These are phyloP conservation scores for Brachionus angularis DNA, from an alignment of 1,140 invertebrate genomes.

Conservation along the genomic window DNA sequence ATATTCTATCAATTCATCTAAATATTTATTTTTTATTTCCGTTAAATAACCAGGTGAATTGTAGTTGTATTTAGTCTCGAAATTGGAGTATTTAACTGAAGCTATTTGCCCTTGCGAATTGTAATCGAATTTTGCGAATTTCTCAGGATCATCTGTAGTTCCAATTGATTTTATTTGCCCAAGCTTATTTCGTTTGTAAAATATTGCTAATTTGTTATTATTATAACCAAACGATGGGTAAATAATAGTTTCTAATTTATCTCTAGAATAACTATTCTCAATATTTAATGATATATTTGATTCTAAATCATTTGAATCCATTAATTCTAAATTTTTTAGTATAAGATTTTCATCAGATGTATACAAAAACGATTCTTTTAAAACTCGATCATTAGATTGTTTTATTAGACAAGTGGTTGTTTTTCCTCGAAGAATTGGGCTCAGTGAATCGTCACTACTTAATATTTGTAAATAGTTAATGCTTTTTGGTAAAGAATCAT, in stretches of 20 bases:
- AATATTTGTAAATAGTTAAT: no score
- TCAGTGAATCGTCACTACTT: no score
- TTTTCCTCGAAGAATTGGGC: no score
- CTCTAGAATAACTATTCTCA: background rate
- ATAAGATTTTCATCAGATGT: no score
- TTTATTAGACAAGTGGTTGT: no score
- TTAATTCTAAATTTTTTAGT: no score
- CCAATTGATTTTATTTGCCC: background rate
- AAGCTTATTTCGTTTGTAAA: background rate
- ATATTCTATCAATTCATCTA: constrained; percentile 1
- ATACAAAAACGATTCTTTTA: no score
- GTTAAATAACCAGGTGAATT: background rate
- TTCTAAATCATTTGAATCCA: no score
- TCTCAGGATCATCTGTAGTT: background rate
- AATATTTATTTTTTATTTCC: background rate
- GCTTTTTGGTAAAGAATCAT: no score
- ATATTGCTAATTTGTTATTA: background rate
- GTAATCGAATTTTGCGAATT: background rate
- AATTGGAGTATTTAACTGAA: no score
- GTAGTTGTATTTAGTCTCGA: background rate
- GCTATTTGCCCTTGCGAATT: no score
- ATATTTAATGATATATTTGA: background rate
- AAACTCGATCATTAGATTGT: no score
- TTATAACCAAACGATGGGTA: constrained; percentile 5
- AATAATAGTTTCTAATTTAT: background rate